Evolutionary conservation across 1,140 invertebrate genomes (phyloP).

Genomic region (Ctenoplectra terminalis): DNA sequence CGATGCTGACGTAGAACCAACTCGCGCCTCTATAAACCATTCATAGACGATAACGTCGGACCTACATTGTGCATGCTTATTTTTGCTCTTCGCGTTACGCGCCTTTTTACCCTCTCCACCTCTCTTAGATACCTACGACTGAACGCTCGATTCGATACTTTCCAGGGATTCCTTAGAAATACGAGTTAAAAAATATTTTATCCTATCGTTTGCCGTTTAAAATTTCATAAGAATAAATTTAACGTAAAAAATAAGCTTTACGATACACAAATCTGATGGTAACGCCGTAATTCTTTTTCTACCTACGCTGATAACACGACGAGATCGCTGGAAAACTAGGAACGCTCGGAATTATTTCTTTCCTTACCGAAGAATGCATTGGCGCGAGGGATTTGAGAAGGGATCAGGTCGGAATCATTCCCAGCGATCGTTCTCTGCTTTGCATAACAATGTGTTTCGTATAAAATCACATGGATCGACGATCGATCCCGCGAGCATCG

Average conservation of each 20-base stretch:
- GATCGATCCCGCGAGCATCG: no score
- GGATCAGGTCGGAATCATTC: constrained; percentile 1
- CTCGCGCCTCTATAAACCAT: constrained; percentile 63
- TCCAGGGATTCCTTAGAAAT: no score
- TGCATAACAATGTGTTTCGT: constrained; percentile 46
- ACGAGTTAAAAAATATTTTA: no score
- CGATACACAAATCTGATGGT: no score
- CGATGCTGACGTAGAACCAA: constrained; percentile 65
- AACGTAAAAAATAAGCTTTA: no score
- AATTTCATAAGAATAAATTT: no score
- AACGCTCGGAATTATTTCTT: constrained; percentile 3
- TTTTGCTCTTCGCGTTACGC: constrained; percentile 40
- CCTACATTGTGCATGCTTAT: constrained; percentile 51
- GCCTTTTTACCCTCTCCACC: not conserved
- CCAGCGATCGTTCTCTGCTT: constrained; percentile 26
- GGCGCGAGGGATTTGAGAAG: not conserved
- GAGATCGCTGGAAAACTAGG: not conserved
- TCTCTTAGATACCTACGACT: not conserved
- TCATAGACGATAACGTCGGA: constrained; percentile 65
- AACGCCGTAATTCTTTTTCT: no score
- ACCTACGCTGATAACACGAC: not conserved
- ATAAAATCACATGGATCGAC: not conserved
- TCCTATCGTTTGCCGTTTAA: no score
- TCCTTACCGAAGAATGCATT: constrained; percentile 2
- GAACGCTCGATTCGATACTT: not conserved